Evolutionary conservation across 2,113 vertebrate species (phyloP), one percentile per base, ranked within the genome.

Genomic region (Microtus richardsoni): DNA sequence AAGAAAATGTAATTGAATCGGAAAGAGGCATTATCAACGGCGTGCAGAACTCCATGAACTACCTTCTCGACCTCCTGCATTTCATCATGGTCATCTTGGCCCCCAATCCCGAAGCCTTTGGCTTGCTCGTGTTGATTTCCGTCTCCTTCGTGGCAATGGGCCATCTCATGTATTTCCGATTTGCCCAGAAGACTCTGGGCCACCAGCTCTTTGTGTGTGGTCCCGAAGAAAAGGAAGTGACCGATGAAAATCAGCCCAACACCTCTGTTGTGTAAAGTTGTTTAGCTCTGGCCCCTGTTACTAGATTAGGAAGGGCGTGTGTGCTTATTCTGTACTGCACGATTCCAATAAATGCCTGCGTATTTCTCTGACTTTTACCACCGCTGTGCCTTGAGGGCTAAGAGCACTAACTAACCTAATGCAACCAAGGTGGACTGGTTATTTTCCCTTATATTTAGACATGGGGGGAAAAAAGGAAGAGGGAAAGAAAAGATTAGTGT

Each of bases 31-130:
- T 99, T 97, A 99, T 99, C 98, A 99, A 99, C 0, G 99, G 99
- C 41, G 99, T 99, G 97, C 99, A 99, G 98, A 99, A 99, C 98
- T 99, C 99, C 98, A 99, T 99, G 99, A 99, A 99, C 98, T 99
- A 99, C 93, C 99, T 99, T 96, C 98, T 99, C 39, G 99, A 99
- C 97, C 99, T 99, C 91, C 98, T 99, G 98, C 99, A 99, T 98
- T 99, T 99, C 98, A 99, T 99, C 98, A 99, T 99, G 99, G 99
- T 99, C 97, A 99, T 99, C 97, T 98, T 99, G 98, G 99, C 99
- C 16, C 99, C 99, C 0, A 99, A 99, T 92, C 99, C 99, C 0
- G 99, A 99, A 98, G 99, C 99, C 91, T 99, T 99, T 41, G 99
- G 99, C 7, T 98, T 99, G 96, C 98, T 99, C 22, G 99, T 99